Evolutionary conservation across 1,140 invertebrate species (phyloP).

Genomic region (Drosophila miranda): DNA sequence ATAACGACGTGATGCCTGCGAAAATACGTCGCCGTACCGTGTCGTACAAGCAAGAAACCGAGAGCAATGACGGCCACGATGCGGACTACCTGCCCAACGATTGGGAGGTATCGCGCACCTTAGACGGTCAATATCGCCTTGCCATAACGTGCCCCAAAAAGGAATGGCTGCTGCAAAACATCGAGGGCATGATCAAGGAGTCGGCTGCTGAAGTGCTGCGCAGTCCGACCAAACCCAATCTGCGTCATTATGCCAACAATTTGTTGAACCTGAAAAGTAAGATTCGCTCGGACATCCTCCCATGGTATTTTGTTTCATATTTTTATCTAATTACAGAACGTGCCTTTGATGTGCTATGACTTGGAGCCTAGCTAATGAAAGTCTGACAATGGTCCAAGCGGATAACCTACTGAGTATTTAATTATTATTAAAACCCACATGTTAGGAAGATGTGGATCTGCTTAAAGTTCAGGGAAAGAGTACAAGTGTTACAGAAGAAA

Average conservation of each 20-base stretch:
- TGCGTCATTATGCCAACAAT: conserved; percentile 47
- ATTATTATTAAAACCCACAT: neutral
- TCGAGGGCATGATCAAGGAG: conserved; percentile 65
- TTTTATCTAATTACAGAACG: conserved; percentile 42
- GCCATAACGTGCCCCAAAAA: conserved; percentile 50
- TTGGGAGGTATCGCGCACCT: conserved; percentile 48
- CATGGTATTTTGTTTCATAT: neutral
- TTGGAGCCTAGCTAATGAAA: neutral
- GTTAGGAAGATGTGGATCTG: neutral
- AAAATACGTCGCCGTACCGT: conserved; percentile 35
- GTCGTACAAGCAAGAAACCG: conserved; percentile 27
- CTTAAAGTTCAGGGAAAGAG: neutral
- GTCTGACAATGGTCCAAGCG: no score
- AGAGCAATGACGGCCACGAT: conserved; percentile 54
- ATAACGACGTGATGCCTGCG: conserved; percentile 24
- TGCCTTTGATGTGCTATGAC: conserved; percentile 47
- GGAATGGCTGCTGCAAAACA: conserved; percentile 44
- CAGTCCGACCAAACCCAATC: conserved; percentile 30
- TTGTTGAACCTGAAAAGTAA: conserved; percentile 60
- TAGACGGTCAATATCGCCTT: conserved; percentile 51
- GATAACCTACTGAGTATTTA: neutral
- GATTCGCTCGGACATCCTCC: neutral
- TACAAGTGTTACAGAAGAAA: no score
- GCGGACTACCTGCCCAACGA: conserved; percentile 17
- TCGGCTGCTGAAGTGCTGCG: conserved; percentile 43